phyloP scores from a whole-genome alignment of 2,797 vertebrate species.

The Otolemur crassicaudatus region DNA sequence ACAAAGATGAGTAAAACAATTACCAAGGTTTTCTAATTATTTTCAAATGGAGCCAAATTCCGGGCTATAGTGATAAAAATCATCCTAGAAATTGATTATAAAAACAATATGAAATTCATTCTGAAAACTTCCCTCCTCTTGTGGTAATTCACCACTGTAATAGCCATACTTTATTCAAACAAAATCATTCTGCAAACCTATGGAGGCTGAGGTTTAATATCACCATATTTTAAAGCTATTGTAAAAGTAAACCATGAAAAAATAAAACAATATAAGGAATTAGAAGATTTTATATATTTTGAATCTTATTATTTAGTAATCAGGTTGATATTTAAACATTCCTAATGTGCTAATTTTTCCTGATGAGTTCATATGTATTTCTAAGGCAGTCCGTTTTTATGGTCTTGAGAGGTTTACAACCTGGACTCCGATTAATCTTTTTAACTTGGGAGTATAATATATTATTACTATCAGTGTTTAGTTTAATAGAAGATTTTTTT shows the following conservation, averaged over 20 bases:
- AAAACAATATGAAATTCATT: background rate
- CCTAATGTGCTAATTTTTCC: background rate
- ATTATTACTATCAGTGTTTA: background rate
- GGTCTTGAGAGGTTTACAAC: background rate
- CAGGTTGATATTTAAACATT: background rate
- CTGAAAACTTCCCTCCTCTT: background rate
- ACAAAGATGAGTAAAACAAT: background rate
- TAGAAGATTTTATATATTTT: constrained; percentile 39
- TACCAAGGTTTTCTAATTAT: constrained; percentile 26
- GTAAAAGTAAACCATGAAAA: constrained; percentile 5
- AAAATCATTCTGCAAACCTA: constrained; percentile 12
- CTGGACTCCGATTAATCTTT: background rate
- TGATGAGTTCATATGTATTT: background rate
- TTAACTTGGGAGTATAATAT: background rate
- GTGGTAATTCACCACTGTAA: background rate
- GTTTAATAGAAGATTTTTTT: background rate
- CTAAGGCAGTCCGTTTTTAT: background rate
- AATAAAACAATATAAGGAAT: background rate
- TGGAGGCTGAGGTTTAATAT: constrained; percentile 26
- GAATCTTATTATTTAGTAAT: constrained; percentile 16
- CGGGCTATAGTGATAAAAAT: constrained; percentile 32
- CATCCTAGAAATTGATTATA: constrained; percentile 28
- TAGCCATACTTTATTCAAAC: constrained; percentile 48
- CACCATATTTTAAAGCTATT: background rate
- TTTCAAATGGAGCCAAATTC: constrained; percentile 41